These are phyloP conservation scores for Amphilophus citrinellus DNA, from an alignment of 2,113 vertebrate species.

Conservation along the genomic window DNA sequence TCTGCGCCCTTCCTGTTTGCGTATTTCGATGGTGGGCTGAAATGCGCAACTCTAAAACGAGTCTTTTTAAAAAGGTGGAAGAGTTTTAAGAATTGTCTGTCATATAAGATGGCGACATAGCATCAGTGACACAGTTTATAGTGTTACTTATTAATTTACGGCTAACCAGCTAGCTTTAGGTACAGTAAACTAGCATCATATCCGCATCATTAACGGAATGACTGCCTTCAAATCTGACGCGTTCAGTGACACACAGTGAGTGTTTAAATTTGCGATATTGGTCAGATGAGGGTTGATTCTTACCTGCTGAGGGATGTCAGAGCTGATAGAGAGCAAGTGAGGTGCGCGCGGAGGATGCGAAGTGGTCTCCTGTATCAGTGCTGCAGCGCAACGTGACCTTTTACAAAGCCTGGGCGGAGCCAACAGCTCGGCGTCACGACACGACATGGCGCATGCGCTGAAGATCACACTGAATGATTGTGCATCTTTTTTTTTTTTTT, in stretches of 20 bases:
- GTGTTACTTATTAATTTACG: fast-evolving
- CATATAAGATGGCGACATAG: not conserved
- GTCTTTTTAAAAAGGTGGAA: fast-evolving
- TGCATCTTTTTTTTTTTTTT: constrained; percentile 58
- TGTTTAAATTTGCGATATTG: not conserved
- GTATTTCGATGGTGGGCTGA: constrained; percentile 10
- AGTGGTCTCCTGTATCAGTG: constrained; percentile 60
- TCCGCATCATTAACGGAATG: constrained; percentile 6
- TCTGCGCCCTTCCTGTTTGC: constrained; percentile 60
- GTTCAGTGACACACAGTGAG: not conserved
- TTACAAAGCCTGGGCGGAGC: constrained; percentile 71
- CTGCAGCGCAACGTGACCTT: constrained; percentile 85
- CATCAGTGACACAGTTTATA: not conserved
- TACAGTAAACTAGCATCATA: constrained; percentile 43
- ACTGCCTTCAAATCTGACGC: not conserved
- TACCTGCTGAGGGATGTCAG: constrained; percentile 58
- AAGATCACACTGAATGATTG: constrained; percentile 39
- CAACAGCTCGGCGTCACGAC: constrained; percentile 25
- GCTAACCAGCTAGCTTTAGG: constrained; percentile 17
- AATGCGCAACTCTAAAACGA: not conserved
- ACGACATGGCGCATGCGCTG: constrained; percentile 42
- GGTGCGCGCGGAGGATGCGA: constrained; percentile 27
- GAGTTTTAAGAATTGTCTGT: not conserved
- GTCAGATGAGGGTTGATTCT: not conserved
- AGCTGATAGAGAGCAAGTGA: not conserved